Conservation (phyloP, 2,888 invertebrate genomes). For the Mechanitis mazaeus region DNA sequence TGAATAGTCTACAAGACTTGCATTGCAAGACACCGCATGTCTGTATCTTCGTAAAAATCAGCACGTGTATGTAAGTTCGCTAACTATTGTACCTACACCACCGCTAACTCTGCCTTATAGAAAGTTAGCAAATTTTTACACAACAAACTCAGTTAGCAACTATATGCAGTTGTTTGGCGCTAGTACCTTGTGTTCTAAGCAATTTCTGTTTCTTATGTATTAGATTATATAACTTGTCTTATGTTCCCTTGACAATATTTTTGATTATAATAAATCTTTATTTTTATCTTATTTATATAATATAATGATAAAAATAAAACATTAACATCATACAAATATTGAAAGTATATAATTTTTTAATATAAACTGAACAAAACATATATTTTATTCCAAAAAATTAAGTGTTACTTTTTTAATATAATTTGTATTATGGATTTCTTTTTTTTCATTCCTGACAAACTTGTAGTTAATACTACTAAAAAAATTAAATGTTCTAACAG, state of each 20-base stretch:
- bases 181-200: background rate
- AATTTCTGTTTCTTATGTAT: background rate
- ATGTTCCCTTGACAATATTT: background rate
- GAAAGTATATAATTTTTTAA: no score
- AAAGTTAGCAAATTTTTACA: slow-evolving; percentile 2
- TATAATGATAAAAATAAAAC: no score
- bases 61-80: background rate
- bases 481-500: slow-evolving; percentile 20
- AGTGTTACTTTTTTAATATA: no score
- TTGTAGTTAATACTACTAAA: slow-evolving; percentile 10
- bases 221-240: no score
- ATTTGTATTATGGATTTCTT: no score
- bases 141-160: slow-evolving; percentile 4
- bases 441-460: background rate
- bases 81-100: background rate
- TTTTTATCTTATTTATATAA: no score
- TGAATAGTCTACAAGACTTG: slow-evolving; percentile 4
- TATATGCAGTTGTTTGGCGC: slow-evolving; percentile 4
- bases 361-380: no score
- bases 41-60: slow-evolving; percentile 7
- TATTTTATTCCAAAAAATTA: no score
- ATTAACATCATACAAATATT: no score
- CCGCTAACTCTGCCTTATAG: slow-evolving; percentile 1
- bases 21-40: background rate
- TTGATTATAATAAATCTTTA: background rate